Evolutionary conservation across 2,113 vertebrate species (phyloP).

Genomic region (Strigops habroptila): DNA sequence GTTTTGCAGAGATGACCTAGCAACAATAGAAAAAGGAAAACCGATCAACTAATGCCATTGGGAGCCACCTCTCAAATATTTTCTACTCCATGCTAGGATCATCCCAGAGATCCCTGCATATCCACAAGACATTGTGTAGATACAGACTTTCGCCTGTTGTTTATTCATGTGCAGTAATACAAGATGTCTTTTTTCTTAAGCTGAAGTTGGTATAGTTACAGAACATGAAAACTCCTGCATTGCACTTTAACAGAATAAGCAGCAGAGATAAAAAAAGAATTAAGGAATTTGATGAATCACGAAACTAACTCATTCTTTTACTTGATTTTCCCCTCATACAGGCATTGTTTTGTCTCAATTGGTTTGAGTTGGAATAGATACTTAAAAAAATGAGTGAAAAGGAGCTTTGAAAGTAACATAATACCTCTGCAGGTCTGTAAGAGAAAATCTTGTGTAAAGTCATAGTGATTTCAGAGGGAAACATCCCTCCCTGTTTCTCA

Average conservation of each 20-base stretch:
- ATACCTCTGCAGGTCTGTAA: neutral
- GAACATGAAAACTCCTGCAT: neutral
- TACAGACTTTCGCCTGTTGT: neutral
- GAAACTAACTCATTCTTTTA: neutral
- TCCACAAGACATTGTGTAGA: neutral
- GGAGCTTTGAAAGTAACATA: neutral
- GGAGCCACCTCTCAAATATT: neutral
- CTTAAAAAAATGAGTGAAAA: neutral
- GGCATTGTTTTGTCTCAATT: neutral
- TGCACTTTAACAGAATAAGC: neutral
- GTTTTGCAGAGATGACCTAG: neutral
- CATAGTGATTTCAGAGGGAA: neutral
- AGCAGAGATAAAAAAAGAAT: neutral
- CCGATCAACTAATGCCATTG: fast-evolving
- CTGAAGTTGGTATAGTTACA: neutral
- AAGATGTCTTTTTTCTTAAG: neutral
- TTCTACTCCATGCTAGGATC: neutral
- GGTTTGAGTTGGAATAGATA: neutral
- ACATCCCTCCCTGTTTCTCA: neutral
- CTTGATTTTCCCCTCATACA: neutral
- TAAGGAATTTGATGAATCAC: neutral
- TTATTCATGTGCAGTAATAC: neutral
- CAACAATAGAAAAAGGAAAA: neutral
- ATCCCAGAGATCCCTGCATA: neutral
- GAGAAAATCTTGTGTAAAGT: fast-evolving